Conservation (phyloP, 2,888 invertebrate genomes). For the Volucella bombylans region DNA sequence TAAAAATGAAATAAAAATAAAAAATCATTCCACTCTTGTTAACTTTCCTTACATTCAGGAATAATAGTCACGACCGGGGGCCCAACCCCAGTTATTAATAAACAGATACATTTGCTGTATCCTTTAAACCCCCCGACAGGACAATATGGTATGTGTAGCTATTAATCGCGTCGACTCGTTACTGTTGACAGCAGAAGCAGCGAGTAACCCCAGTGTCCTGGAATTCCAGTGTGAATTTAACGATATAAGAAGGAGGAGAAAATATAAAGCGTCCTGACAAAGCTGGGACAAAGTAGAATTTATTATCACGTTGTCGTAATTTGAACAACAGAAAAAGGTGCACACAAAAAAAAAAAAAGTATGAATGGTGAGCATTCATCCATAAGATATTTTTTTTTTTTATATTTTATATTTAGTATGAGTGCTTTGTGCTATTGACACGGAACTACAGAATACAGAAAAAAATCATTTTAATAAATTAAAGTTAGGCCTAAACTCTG, state of each 20-base stretch:
- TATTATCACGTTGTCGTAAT: constrained; percentile 22
- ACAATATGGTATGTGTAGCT: constrained; percentile 23
- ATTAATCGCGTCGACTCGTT: constrained; percentile 9
- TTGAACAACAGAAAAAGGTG: constrained; percentile 12
- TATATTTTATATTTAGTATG: neutral
- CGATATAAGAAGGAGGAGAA: neutral
- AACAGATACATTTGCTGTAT: constrained; percentile 18
- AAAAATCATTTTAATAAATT: constrained; percentile 2
- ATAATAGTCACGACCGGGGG: constrained; percentile 12
- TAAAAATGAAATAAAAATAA: constrained; percentile 21
- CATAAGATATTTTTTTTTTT: constrained; percentile 3
- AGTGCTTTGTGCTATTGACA: neutral
- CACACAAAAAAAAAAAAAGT: neutral
- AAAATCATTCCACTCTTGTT: constrained; percentile 38
- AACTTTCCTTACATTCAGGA: constrained; percentile 29
- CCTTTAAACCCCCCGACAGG: constrained; percentile 3
- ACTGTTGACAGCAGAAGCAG: constrained; percentile 6
- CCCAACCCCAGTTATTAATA: constrained; percentile 33
- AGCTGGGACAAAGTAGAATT: constrained; percentile 17
- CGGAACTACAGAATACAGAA: neutral
- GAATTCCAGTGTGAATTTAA: neutral
- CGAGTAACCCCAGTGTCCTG: neutral
- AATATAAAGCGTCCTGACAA: constrained; percentile 1
- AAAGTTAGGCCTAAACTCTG: neutral
- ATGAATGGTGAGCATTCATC: constrained; percentile 2